These are phyloP conservation scores for Troilus luridus DNA, from an alignment of 2,888 invertebrate species.

Conservation along the genomic window DNA sequence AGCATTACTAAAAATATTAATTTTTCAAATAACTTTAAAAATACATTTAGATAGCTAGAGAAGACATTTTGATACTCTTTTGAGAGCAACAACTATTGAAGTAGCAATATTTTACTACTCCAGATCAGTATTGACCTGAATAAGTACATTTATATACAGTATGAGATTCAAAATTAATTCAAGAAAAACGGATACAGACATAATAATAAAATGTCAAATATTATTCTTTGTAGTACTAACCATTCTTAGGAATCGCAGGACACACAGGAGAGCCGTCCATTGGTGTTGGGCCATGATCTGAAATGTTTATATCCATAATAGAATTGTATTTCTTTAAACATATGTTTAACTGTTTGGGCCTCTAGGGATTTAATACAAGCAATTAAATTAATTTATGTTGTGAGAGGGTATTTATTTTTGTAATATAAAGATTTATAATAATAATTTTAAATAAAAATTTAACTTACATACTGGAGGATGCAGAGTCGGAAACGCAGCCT, in stretches of 20 bases:
- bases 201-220: neutral
- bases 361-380: no score
- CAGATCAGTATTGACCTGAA: no score
- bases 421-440: no score
- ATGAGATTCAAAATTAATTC: neutral
- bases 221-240: neutral
- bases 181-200: neutral
- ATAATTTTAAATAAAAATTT: neutral
- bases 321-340: neutral
- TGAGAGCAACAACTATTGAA: no score
- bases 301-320: neutral
- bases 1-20: no score
- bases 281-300: neutral
- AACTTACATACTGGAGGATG: constrained; percentile 28
- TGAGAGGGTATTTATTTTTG: no score
- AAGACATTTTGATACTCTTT: no score
- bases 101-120: no score
- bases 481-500: constrained; percentile 16
- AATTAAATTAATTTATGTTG: neutral
- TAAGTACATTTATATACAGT: no score
- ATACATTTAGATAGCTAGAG: no score
- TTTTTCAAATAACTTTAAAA: no score
- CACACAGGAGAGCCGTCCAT: neutral
- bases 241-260: neutral
- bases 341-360: no score